Conservation (phyloP, 1,140 invertebrate genomes). For the Ectropis grisescens region DNA sequence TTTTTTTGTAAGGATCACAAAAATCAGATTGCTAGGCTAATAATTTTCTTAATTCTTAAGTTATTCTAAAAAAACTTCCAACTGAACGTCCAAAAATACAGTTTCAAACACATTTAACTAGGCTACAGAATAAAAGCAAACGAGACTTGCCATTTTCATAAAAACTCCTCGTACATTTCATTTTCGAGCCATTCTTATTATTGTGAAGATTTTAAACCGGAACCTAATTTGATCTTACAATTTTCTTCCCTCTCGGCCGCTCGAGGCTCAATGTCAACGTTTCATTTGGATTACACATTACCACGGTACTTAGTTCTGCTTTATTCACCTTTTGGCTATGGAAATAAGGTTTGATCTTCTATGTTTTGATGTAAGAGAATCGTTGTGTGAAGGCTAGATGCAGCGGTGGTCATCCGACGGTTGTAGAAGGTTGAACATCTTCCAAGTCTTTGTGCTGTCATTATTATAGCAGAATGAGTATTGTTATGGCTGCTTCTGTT, state of each 20-base stretch:
- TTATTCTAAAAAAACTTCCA: no score
- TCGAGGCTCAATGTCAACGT: conserved; percentile 49
- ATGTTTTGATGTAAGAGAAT: conserved; percentile 5
- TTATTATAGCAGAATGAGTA: conserved; percentile 49
- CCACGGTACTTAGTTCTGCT: no score
- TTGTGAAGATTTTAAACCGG: conserved; percentile 31
- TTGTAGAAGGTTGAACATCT: conserved; percentile 39
- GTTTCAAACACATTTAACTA: no score
- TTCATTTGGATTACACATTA: conserved; percentile 48
- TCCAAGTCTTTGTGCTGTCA: conserved; percentile 43
- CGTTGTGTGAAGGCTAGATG: conserved; percentile 19
- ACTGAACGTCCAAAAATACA: no score
- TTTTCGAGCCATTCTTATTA: conserved; percentile 37
- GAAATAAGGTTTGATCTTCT: conserved; percentile 16
- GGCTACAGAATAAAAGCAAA: no score
- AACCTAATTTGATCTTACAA: conserved; percentile 57
- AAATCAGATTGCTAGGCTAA: no score
- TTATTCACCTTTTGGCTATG: no score
- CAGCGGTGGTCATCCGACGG: conserved; percentile 42
- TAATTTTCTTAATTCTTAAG: no score
- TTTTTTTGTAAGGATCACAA: no score
- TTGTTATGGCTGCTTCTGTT: conserved; percentile 43
- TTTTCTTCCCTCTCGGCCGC: conserved; percentile 37
- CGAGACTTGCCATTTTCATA: no score
- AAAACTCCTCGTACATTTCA: conserved; percentile 21